phyloP scores from a whole-genome alignment of 2,113 vertebrate genomes.

The Chaetops frenatus region DNA sequence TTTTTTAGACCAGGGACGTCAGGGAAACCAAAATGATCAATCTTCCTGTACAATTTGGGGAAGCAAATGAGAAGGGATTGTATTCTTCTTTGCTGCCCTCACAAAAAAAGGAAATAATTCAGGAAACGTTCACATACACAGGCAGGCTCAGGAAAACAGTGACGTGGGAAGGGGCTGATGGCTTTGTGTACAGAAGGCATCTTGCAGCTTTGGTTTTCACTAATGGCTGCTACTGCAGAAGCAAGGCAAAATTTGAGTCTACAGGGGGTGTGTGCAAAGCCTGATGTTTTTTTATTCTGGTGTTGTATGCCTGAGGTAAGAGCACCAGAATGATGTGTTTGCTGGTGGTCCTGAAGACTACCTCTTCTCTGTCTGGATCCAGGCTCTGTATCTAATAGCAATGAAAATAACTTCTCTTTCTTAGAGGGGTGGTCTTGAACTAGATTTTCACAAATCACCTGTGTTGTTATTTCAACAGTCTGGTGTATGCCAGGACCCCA shows the following conservation, averaged over 20 bases:
- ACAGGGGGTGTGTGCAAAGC: not conserved
- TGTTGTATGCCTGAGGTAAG: not conserved
- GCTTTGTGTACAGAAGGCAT: not conserved
- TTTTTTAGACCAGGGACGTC: not conserved
- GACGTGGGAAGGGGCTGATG: not conserved
- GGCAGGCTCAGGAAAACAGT: not conserved
- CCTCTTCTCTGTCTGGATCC: not conserved
- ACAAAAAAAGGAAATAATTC: not conserved
- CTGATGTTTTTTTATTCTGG: not conserved
- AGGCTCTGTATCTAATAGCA: not conserved
- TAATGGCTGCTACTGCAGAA: not conserved
- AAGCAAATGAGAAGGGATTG: not conserved
- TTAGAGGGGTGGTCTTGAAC: not conserved
- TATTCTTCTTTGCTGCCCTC: not conserved
- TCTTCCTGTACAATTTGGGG: not conserved
- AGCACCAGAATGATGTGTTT: not conserved
- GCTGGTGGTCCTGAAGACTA: not conserved
- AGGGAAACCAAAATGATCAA: not conserved
- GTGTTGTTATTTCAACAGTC: not conserved
- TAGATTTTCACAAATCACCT: not conserved
- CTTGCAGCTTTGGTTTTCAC: not conserved
- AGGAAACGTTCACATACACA: not conserved
- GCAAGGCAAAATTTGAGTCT: not conserved
- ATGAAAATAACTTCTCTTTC: not conserved
- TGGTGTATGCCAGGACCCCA: not conserved